These are phyloP conservation scores for Nasonia oneida DNA, from an alignment of 2,888 invertebrate genomes.

Conservation along the genomic window DNA sequence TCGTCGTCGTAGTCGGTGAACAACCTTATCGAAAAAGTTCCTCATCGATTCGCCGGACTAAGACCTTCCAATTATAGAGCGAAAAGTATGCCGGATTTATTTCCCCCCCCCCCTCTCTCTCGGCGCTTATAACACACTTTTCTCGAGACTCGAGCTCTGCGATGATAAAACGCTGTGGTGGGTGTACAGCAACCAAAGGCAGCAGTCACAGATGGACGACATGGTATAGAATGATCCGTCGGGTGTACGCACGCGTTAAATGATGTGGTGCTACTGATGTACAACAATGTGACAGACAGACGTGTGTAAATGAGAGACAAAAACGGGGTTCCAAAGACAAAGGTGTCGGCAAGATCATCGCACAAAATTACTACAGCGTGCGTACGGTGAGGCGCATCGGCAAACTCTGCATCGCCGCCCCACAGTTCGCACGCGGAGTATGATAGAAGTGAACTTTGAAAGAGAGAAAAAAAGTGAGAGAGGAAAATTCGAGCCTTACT, in stretches of 20 bases:
- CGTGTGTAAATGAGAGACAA: neutral
- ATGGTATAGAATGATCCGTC: neutral
- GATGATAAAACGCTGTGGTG: neutral
- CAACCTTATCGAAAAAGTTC: constrained; percentile 50
- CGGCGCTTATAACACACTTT: neutral
- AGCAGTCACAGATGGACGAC: neutral
- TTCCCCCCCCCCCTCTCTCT: neutral
- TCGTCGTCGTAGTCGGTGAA: constrained; percentile 1
- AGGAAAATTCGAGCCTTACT: constrained; percentile 41
- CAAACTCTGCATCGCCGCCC: neutral
- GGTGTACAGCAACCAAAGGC: constrained; percentile 7
- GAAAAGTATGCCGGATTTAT: constrained; percentile 15
- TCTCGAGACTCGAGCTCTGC: neutral
- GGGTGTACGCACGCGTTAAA: neutral
- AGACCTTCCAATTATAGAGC: constrained; percentile 34
- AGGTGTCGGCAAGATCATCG: neutral
- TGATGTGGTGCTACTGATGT: neutral
- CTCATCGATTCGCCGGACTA: constrained; percentile 27
- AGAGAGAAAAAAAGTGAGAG: neutral
- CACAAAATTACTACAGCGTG: neutral
- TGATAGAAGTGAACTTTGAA: too few relatives aligned
- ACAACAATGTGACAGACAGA: neutral
- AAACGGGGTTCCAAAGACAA: constrained; percentile 12
- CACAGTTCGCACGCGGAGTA: neutral
- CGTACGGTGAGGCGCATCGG: neutral